Conservation (phyloP, 2,888 invertebrate species). For the Orchesellides sinensis region DNA sequence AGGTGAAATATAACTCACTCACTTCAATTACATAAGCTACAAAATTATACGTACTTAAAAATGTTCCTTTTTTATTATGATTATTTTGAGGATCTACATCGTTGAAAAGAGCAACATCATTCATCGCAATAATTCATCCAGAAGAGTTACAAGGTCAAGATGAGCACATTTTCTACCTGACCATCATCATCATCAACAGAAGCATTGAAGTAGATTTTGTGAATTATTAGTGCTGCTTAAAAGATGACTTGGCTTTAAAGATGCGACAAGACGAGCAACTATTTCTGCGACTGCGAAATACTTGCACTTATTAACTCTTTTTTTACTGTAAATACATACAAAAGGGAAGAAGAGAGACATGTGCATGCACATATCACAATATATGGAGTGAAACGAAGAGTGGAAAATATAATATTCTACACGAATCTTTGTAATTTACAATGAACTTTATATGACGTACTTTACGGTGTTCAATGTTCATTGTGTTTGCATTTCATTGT, state of each 20-base stretch:
- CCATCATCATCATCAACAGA: slow-evolving; percentile 41
- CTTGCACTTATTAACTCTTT: too few species aligned
- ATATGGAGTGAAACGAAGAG: too few species aligned
- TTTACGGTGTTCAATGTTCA: too few species aligned
- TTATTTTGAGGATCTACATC: slow-evolving; percentile 35
- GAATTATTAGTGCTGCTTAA: slow-evolving; percentile 11
- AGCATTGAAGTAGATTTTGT: neutral
- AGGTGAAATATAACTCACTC: slow-evolving; percentile 15
- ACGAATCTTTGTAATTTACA: too few species aligned
- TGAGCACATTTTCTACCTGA: slow-evolving; percentile 57
- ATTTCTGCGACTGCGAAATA: slow-evolving; percentile 5
- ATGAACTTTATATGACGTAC: too few species aligned
- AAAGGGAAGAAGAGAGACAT: too few species aligned
- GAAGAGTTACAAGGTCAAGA: slow-evolving; percentile 65
- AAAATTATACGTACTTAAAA: slow-evolving; percentile 46
- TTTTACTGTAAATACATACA: too few species aligned
- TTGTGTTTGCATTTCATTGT: neutral
- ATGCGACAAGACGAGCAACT: slow-evolving; percentile 29
- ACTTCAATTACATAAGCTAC: slow-evolving; percentile 53
- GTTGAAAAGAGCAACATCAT: slow-evolving; percentile 23
- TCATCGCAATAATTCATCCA: slow-evolving; percentile 62
- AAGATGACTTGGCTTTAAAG: too few species aligned
- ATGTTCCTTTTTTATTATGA: slow-evolving; percentile 33
- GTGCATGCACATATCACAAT: too few species aligned
- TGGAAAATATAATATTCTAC: too few species aligned